These are phyloP conservation scores for Arctia plantaginis DNA, from an alignment of 2,888 invertebrate species.

Conservation along the genomic window DNA sequence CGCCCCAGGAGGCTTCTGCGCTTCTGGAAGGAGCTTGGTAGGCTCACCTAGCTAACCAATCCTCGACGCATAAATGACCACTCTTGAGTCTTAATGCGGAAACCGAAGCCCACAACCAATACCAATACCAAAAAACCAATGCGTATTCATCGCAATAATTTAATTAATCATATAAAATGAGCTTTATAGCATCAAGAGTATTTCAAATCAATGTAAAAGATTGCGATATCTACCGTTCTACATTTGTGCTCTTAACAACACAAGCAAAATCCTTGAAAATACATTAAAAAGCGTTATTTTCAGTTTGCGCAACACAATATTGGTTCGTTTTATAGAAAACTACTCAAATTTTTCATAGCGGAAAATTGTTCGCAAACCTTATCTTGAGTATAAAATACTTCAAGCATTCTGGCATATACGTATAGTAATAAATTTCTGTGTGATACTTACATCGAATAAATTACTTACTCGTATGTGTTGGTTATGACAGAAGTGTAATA, in stretches of 20 bases:
- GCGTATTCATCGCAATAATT: too few relatives aligned
- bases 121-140: too few relatives aligned
- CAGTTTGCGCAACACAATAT: slow-evolving; percentile 45
- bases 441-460: slow-evolving; percentile 41
- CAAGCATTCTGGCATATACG: slow-evolving; percentile 54
- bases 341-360: slow-evolving; percentile 67
- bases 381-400: slow-evolving; percentile 73
- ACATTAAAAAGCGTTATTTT: slow-evolving; percentile 26
- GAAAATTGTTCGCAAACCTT: slow-evolving; percentile 76
- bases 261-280: slow-evolving; percentile 21
- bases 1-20: too few relatives aligned
- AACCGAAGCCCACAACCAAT: too few relatives aligned
- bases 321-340: slow-evolving; percentile 56
- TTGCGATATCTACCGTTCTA: background rate
- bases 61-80: too few relatives aligned
- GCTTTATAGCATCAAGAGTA: background rate
- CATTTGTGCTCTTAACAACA: slow-evolving; percentile 10
- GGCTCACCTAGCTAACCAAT: too few relatives aligned
- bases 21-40: too few relatives aligned
- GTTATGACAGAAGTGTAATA: slow-evolving; percentile 23
- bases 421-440: slow-evolving; percentile 60
- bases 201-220: background rate
- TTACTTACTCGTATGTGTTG: slow-evolving; percentile 29
- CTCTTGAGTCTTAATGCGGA: too few relatives aligned
- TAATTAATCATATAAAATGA: background rate